These are phyloP conservation scores for Tenthredo scrophulariae DNA, from an alignment of 2,888 invertebrate species.

Conservation along the genomic window DNA sequence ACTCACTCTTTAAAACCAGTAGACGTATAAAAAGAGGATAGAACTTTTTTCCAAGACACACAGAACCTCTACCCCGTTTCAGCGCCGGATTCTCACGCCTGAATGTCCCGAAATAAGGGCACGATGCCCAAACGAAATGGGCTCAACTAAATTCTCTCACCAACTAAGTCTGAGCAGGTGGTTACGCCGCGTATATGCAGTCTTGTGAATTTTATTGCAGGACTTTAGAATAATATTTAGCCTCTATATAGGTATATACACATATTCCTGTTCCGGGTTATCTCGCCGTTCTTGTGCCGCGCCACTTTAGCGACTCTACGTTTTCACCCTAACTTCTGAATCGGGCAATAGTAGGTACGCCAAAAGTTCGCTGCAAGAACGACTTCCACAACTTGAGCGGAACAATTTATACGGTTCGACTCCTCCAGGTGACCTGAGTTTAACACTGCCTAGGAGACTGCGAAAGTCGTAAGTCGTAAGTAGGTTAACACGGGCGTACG, in stretches of 20 bases:
- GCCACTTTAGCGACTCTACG: neutral
- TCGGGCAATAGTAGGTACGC: neutral
- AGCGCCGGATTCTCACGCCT: slow-evolving; percentile 63
- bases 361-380: neutral
- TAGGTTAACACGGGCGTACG: slow-evolving; percentile 63
- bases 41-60: slow-evolving; percentile 42
- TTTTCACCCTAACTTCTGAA: neutral
- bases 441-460: slow-evolving; percentile 42
- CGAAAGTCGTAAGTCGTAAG: slow-evolving; percentile 57
- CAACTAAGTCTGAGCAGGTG: slow-evolving; percentile 49
- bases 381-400: slow-evolving; percentile 24
- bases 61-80: neutral
- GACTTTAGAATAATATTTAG: slow-evolving; percentile 7
- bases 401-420: slow-evolving; percentile 33
- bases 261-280: neutral
- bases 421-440: slow-evolving; percentile 24
- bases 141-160: slow-evolving; percentile 66
- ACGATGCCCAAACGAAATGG: slow-evolving; percentile 59
- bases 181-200: neutral
- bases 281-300: neutral
- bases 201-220: slow-evolving; percentile 2
- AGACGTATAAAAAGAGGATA: slow-evolving; percentile 1
- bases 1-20: neutral
- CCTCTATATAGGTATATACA: neutral
- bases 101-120: slow-evolving; percentile 69